These are phyloP conservation scores for Xyrauchen texanus DNA, from an alignment of 2,113 vertebrate genomes.

Conservation along the genomic window DNA sequence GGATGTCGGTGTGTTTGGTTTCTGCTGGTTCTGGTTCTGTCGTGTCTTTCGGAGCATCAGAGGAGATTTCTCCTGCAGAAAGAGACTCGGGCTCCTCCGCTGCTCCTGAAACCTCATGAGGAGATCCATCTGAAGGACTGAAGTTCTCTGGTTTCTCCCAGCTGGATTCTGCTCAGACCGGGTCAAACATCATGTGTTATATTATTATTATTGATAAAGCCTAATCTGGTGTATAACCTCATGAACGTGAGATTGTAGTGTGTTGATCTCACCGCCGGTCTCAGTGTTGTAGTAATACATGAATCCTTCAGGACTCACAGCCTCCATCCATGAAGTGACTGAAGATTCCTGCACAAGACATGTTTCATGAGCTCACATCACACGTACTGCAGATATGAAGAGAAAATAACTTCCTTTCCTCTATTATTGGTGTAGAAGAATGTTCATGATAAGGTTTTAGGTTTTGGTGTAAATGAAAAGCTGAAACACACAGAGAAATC, in stretches of 20 bases:
- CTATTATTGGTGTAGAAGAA: no score
- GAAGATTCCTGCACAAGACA: slow-evolving; percentile 53
- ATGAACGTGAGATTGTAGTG: no score
- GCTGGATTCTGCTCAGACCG: slow-evolving; percentile 79
- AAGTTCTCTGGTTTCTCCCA: slow-evolving; percentile 88
- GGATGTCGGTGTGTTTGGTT: slow-evolving; percentile 48
- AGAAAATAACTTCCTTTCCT: no score
- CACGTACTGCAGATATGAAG: no score
- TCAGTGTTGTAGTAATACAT: slow-evolving; percentile 90
- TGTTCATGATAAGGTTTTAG: no score
- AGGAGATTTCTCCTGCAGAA: slow-evolving; percentile 59
- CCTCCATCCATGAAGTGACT: slow-evolving; percentile 82
- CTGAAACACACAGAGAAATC: no score
- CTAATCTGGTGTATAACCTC: no score
- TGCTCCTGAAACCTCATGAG: background rate
- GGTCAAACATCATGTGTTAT: no score
- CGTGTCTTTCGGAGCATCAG: slow-evolving; percentile 36
- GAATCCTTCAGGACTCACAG: slow-evolving; percentile 85
- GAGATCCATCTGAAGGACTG: slow-evolving; percentile 11
- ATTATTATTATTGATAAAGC: no score
- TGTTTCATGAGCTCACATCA: background rate
- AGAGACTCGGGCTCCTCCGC: slow-evolving; percentile 54
- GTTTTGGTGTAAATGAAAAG: no score
- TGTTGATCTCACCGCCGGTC: slow-evolving; percentile 80
- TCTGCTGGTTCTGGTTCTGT: slow-evolving; percentile 46